These are phyloP conservation scores for Zapornia atra DNA, from an alignment of 2,113 vertebrate species.

Conservation along the genomic window DNA sequence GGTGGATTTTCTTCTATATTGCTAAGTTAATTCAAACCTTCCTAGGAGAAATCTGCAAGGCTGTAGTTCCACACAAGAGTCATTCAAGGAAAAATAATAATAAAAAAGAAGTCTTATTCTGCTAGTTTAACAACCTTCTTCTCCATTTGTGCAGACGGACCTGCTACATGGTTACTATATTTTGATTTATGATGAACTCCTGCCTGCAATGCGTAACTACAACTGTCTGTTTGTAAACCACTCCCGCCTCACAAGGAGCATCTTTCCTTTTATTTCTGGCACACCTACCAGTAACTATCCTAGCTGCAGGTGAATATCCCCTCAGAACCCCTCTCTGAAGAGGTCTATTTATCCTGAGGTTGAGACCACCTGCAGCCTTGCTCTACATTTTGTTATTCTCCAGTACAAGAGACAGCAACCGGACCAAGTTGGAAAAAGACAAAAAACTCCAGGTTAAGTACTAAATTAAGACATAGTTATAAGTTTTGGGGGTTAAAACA, in stretches of 20 bases:
- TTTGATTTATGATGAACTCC: background rate
- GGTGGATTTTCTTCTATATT: background rate
- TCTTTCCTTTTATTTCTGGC: background rate
- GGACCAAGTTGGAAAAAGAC: background rate
- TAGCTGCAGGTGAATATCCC: background rate
- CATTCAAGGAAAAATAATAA: background rate
- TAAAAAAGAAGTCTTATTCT: background rate
- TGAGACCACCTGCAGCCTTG: background rate
- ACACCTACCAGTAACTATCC: background rate
- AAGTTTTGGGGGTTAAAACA: background rate
- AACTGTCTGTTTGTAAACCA: background rate
- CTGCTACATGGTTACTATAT: background rate
- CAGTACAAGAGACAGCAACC: background rate
- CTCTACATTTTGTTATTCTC: background rate
- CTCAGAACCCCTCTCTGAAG: background rate
- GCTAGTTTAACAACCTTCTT: background rate
- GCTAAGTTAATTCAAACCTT: background rate
- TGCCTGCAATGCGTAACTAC: background rate
- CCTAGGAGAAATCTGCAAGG: background rate
- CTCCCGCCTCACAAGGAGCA: background rate
- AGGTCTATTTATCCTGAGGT: background rate
- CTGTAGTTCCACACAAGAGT: background rate
- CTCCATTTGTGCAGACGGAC: background rate
- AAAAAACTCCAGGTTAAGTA: background rate
- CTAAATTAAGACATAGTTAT: background rate